These are phyloP conservation scores for Alloscopus bannaensis DNA, from an alignment of 2,888 invertebrate species.

Conservation along the genomic window DNA sequence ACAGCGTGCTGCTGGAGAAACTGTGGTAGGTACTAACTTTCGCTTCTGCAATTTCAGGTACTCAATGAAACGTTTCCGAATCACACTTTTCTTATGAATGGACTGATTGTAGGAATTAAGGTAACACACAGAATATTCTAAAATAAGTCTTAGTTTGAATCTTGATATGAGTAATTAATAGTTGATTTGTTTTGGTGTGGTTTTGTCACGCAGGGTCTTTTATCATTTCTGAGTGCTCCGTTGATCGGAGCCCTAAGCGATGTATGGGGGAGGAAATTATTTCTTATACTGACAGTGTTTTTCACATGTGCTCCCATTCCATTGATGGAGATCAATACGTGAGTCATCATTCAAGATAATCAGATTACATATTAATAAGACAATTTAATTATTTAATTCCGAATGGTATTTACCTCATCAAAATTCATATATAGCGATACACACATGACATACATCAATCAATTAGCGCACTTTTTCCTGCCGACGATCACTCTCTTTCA, in stretches of 20 bases:
- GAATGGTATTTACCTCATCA: no score
- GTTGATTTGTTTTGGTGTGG: slow-evolving; percentile 12
- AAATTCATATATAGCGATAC: no score
- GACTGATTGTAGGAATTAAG: slow-evolving; percentile 98
- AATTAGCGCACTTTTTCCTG: no score
- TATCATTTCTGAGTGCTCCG: slow-evolving; percentile 98
- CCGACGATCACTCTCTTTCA: no score
- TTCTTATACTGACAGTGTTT: slow-evolving; percentile 97
- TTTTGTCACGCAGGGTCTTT: slow-evolving; percentile 88
- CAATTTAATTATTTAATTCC: no score
- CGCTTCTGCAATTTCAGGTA: slow-evolving; percentile 78
- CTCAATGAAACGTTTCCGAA: slow-evolving; percentile 98
- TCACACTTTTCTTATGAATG: slow-evolving; percentile 99
- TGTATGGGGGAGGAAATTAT: slow-evolving; percentile 96
- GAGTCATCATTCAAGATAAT: no score
- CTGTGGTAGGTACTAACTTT: background rate
- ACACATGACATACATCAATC: no score
- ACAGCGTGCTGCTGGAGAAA: background rate
- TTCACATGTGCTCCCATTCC: slow-evolving; percentile 99
- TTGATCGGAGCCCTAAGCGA: slow-evolving; percentile 83
- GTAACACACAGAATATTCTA: slow-evolving; percentile 74
- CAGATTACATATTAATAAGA: no score
- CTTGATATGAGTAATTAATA: background rate
- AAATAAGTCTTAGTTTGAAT: background rate
- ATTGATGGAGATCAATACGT: slow-evolving; percentile 98